Evolutionary conservation across 2,797 vertebrate species (phyloP).

Genomic region (Telmatherina bonti): DNA sequence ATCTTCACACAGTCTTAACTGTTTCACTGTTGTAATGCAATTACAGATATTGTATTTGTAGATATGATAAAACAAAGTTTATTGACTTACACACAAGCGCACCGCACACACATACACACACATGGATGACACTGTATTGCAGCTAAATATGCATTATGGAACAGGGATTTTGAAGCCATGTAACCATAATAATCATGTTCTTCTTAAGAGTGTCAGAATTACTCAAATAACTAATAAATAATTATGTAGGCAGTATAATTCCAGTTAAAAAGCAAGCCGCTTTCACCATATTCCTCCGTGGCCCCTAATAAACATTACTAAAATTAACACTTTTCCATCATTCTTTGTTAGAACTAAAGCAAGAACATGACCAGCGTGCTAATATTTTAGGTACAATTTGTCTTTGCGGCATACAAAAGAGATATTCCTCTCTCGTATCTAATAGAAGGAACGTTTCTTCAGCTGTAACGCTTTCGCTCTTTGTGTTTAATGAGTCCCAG

Average conservation of each 20-base stretch:
- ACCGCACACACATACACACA: background rate
- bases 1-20: background rate
- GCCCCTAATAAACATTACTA: constrained; percentile 5
- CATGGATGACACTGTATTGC: no score
- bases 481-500: constrained; percentile 56
- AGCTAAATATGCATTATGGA: no score
- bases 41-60: background rate
- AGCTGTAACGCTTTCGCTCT: constrained; percentile 25
- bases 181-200: no score
- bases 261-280: no score
- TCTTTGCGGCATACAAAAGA: constrained; percentile 33
- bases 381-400: constrained; percentile 28
- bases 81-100: no score
- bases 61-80: background rate
- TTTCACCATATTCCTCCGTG: background rate
- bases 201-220: no score
- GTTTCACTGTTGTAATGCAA: background rate
- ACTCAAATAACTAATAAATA: no score
- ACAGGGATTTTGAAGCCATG: no score
- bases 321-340: constrained; percentile 25
- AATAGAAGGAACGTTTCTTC: constrained; percentile 43
- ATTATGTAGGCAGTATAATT: no score
- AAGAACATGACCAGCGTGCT: constrained; percentile 20
- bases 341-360: constrained; percentile 19
- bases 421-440: constrained; percentile 35